Base-by-base conservation (phyloP, 2,797 vertebrate genomes). In the Hybognathus amarus region DNA sequence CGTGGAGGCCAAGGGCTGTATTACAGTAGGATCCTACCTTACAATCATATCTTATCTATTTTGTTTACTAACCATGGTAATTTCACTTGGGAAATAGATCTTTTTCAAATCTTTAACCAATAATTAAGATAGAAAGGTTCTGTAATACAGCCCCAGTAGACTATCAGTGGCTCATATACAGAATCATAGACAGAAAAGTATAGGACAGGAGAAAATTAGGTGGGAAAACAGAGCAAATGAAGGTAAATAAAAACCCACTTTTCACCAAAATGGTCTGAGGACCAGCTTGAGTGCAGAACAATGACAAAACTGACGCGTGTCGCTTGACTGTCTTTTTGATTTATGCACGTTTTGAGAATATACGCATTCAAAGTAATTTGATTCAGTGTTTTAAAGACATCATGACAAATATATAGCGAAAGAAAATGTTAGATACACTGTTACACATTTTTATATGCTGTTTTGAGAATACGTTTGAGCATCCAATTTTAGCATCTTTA, bases 1-100 rank as follows among this genome's bases (percentile, higher is more conserved):
- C 56, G 7, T 80, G 52, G 81, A 87, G 42, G 83, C 82, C 82
- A 15, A 6, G 56, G 6, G 24, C 12, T 30, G 6, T 17, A 63
- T 30, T 30, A 30, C 27, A 30, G 61, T 30, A 17, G 27, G 13
- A 30, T 17, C 24, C 27, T 47, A 61, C 24, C 59, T 61, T 61
- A 15, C 2, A 61, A 15, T 27, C 59, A 5, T 15, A 15, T 15
- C 59, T 61, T 56, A n/a, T 56, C 52, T 56, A 47, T 47, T 6
- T 2, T 2, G 61, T 63, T 30, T 17, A 30, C 12, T 1, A 27
- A 15, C n/a, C 56, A 27, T 24, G 5, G 5, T 27, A 2, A 27
- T 27, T 61, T 61, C 5, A 61, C n/a, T 61, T 24, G 12, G 59
- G 59, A 61, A 15, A 27, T 2, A 2, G 0, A 27, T 24, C 5